Conservation (phyloP, 2,113 vertebrate genomes). For the Labeo catla region DNA sequence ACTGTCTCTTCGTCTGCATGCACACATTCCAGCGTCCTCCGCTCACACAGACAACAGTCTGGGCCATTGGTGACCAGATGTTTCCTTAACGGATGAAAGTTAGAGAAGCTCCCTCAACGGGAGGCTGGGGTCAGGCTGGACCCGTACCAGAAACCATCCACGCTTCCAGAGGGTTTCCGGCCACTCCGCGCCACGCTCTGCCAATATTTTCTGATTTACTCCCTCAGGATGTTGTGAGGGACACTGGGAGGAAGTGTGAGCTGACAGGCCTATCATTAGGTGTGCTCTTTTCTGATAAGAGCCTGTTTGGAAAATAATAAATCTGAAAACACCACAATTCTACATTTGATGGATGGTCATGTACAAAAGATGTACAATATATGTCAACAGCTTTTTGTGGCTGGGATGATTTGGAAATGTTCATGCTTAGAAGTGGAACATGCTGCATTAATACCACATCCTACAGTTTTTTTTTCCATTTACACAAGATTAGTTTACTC, state of each 20-base stretch:
- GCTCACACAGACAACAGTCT: conserved; percentile 18
- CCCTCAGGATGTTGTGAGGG: conserved; percentile 65
- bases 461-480: too few species aligned
- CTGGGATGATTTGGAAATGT: conserved; percentile 7
- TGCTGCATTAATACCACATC: not conserved
- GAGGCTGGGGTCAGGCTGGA: conserved; percentile 68
- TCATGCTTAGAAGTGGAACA: not conserved
- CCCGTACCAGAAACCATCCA: conserved; percentile 65
- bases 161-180: conserved; percentile 63
- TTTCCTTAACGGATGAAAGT: conserved; percentile 77
- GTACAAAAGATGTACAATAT: conserved; percentile 2
- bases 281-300: conserved; percentile 63
- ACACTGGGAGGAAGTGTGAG: conserved; percentile 57
- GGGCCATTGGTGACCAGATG: conserved; percentile 76
- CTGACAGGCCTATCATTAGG: conserved; percentile 58
- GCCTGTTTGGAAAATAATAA: conserved; percentile 23
- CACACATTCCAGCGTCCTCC: not conserved
- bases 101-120: conserved; percentile 61
- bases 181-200: conserved; percentile 54
- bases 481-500: too few species aligned
- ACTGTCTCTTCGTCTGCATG: not conserved
- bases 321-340: conserved; percentile 36
- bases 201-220: conserved; percentile 67
- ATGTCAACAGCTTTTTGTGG: not conserved
- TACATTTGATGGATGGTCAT: conserved; percentile 11